Evolutionary conservation across 2,888 invertebrate genomes (phyloP), one percentile per base, ranked within the genome.

Genomic region (Esperia sulphurella): DNA sequence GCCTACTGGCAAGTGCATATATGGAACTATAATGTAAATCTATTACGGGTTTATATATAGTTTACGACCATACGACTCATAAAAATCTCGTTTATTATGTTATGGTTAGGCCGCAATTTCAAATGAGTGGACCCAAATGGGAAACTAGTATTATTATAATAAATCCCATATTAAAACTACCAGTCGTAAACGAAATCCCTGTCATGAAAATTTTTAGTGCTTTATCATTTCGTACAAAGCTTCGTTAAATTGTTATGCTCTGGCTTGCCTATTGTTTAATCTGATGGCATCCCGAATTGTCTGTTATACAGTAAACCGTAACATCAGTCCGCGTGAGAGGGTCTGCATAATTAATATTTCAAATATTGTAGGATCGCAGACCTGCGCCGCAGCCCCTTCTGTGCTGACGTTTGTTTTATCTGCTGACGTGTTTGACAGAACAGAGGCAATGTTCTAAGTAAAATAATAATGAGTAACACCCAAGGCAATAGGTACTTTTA

Each of bases 281-380:
- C 73, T 68, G 59, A 71, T 75, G 71, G 67, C 63, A 71, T 69
- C 57, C 70, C 54, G 72, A 71, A 78, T 74, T 71, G 81, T 71
- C 70, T 65, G 79, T 75, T 80, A 79, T 80, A 73, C 21, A 21
- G 21, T 21, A 21, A 21, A 21, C 66, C 67, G 65, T 61, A 75
- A 73, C 75, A 79, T 76, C 72, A 72, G 68, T 68, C 71, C 62
- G 64, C 21, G 53, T 63, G 60, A 65, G 60, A 57, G 63, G 62
- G 64, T 65, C 70, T 72, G 73, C 71, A 79, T 84, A 83, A 85
- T 87, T 86, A 86, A 87, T 86, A 85, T 84, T 86, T 81, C 80
- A 86, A 87, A 85, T 81, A 81, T 83, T 80, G 80, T 80, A 77
- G 14, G 8, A 10, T 31, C 3, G 31, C 10, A 8, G 10, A 2